Evolutionary conservation across 2,888 invertebrate genomes (phyloP).

Genomic region (Tetrapedia diversipes): DNA sequence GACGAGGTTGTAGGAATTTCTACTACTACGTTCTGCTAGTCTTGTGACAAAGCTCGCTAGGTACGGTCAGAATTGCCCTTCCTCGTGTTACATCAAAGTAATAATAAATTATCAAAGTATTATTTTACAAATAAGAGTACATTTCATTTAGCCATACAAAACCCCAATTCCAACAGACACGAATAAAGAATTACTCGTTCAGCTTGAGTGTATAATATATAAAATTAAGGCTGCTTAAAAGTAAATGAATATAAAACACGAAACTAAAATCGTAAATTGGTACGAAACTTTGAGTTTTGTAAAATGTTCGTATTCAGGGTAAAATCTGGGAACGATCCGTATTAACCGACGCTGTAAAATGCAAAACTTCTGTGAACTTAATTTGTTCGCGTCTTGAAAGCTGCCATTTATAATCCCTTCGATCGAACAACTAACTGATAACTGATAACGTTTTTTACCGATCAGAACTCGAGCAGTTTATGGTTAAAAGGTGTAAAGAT

Average conservation of each 20-base stretch:
- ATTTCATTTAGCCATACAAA: too few relatives aligned
- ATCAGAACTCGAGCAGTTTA: slow-evolving; percentile 25
- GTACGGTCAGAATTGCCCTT: too few relatives aligned
- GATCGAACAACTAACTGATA: background rate
- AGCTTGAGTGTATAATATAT: background rate
- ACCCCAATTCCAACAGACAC: too few relatives aligned
- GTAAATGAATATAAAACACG: background rate
- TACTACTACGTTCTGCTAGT: too few relatives aligned
- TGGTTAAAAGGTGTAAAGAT: slow-evolving; percentile 45
- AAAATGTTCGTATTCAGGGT: background rate
- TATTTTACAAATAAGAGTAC: too few relatives aligned
- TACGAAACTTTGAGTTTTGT: background rate
- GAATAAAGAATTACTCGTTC: background rate
- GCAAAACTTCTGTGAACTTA: background rate
- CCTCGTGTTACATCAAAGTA: too few relatives aligned
- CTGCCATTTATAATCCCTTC: background rate
- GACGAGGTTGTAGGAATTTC: too few relatives aligned
- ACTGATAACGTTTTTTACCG: slow-evolving; percentile 35
- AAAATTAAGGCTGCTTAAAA: background rate
- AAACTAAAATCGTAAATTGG: background rate
- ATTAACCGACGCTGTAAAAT: background rate
- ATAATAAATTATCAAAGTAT: too few relatives aligned
- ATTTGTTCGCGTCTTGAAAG: background rate
- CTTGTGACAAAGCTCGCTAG: too few relatives aligned
- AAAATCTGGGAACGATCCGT: too few relatives aligned